Percentiles rank a stretch among this genome's conserved stretches.
Conservation (phyloP, 2,113 vertebrate species). For the Thalassarche chlororhynchos region DNA sequence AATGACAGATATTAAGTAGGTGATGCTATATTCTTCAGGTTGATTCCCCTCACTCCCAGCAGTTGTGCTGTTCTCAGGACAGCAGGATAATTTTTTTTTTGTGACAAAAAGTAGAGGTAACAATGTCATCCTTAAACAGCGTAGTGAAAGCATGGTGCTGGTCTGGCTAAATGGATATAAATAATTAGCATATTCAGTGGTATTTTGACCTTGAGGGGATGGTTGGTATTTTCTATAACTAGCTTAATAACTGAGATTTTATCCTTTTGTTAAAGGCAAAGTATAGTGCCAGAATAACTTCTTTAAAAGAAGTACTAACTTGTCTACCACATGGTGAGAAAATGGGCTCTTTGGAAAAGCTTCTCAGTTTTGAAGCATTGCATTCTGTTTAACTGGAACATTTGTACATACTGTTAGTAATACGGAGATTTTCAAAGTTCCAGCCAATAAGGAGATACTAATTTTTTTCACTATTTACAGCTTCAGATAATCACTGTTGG, state of each 20-base stretch:
- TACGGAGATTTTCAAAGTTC: neutral
- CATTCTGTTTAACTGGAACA: neutral
- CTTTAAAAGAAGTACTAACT: neutral
- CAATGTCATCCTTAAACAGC: neutral
- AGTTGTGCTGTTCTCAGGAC: neutral
- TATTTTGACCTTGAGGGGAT: neutral
- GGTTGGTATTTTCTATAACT: neutral
- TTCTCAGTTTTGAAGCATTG: neutral
- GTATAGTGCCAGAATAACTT: neutral
- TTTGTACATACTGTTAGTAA: neutral
- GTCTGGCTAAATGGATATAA: neutral
- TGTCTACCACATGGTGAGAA: neutral
- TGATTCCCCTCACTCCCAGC: neutral
- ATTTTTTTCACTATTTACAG: neutral
- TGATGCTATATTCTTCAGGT: neutral
- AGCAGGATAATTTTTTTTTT: neutral
- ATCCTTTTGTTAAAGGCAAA: neutral
- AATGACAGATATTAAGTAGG: neutral
- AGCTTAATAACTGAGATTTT: neutral
- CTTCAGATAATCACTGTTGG: neutral
- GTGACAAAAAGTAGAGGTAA: neutral
- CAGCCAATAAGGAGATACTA: neutral
- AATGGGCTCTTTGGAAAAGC: neutral
- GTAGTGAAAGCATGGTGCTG: neutral
- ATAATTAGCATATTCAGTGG: neutral